Evolutionary conservation across 2,113 vertebrate species (phyloP), one percentile per base, ranked within the genome.

Genomic region (Dasyprocta punctata): DNA sequence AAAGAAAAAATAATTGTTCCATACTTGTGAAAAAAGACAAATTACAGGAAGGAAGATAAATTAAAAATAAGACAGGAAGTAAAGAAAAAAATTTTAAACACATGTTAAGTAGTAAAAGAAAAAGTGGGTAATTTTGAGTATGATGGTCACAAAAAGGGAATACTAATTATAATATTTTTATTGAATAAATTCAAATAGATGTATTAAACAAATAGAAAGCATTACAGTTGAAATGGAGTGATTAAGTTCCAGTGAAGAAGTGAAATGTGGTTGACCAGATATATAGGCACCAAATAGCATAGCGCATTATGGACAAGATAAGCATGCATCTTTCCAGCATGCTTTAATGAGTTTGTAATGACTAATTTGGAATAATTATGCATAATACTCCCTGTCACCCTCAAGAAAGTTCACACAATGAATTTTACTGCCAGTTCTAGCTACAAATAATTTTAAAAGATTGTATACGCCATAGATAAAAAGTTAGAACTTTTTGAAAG

Each of bases 181-280:
- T 14, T 69, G 22, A 83, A 71, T 6, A 38, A n/a, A 24, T 44
- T 71, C 41, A 22, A 58, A 69, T 5, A 36, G 54, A 28, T 81
- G 4, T 26, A 88, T 30, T 12, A 33, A 77, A 49, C 19, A 61
- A 33, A 28, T 2, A 54, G 44, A 2, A 69, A 80, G 26, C 3
- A 12, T 60, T 17, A 1, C 0, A 38, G 30, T 7, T 33, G 33
- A 82, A 67, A 20, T 44, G 13, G 5, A 65, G 17, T 47, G 33
- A 44, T 13, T 30, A 24, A 10, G 17, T 52, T 44, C n/a, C n/a
- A n/a, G n/a, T n/a, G n/a, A n/a, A n/a, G 5, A 82, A 80, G 28
- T 24, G 22, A 13, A 63, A 12, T 61, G 49, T 56, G 2, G 0
- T 63, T 41, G 41, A 4, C n/a, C 41, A 22, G 3, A 6, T 0